These are phyloP conservation scores for Halcyon leucocephala DNA, from an alignment of 2,797 vertebrate genomes.

Conservation along the genomic window DNA sequence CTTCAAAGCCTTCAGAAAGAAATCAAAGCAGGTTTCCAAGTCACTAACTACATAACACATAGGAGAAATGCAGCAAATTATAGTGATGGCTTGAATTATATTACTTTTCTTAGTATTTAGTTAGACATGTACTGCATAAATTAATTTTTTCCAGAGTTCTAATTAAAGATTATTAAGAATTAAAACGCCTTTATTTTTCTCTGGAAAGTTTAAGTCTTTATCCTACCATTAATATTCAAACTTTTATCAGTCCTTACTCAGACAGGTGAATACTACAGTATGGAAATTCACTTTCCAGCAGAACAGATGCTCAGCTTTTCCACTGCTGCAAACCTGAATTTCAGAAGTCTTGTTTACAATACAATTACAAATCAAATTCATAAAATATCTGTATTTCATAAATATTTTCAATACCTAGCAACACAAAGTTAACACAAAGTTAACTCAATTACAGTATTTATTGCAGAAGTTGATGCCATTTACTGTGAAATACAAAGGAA, in stretches of 20 bases:
- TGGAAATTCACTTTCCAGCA: conserved; percentile 27
- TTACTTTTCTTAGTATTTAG: background rate
- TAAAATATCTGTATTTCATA: background rate
- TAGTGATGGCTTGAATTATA: background rate
- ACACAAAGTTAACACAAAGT: background rate
- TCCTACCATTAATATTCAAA: background rate
- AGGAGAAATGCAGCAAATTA: background rate
- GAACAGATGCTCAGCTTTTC: background rate
- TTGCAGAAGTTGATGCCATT: background rate
- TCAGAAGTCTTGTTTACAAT: conserved; percentile 14
- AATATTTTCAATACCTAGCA: background rate
- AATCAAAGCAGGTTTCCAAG: background rate
- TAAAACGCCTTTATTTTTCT: conserved; percentile 35
- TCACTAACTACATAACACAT: background rate
- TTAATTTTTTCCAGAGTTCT: conserved; percentile 1
- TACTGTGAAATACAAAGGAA: background rate
- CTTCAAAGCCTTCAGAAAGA: background rate
- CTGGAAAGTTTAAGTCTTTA: background rate
- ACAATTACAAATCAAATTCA: background rate
- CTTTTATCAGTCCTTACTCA: background rate
- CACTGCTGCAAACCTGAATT: background rate
- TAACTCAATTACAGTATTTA: background rate
- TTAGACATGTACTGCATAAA: background rate
- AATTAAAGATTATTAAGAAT: conserved; percentile 13
- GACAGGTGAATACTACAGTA: background rate